Percentiles rank a stretch among this genome's conserved stretches.
These are phyloP conservation scores for Lophochroa leadbeateri DNA, from an alignment of 2,113 vertebrate genomes.

Conservation along the genomic window DNA sequence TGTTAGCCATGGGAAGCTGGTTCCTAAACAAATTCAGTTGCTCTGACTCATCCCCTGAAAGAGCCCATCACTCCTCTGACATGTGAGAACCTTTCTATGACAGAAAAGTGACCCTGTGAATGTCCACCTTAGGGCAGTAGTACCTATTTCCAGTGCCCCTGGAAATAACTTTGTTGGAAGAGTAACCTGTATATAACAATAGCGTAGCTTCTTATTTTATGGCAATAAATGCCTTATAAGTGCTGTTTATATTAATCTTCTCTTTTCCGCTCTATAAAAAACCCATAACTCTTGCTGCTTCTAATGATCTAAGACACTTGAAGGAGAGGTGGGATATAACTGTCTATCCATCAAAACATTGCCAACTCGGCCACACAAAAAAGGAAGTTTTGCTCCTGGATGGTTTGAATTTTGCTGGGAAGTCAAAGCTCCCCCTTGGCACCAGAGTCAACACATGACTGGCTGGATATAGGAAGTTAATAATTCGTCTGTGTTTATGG, in stretches of 20 bases:
- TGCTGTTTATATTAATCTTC: not conserved
- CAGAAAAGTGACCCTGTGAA: not conserved
- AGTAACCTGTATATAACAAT: not conserved
- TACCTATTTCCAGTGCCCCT: not conserved
- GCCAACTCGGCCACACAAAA: not conserved
- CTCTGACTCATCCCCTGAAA: not conserved
- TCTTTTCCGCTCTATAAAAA: not conserved
- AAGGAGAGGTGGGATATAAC: not conserved
- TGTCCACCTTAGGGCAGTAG: not conserved
- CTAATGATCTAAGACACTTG: not conserved
- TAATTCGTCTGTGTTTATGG: constrained; percentile 17
- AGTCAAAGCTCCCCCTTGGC: not conserved
- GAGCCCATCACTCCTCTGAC: not conserved
- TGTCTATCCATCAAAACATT: not conserved
- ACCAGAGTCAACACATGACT: not conserved
- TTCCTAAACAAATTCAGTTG: not conserved
- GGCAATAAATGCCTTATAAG: not conserved
- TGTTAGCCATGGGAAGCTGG: not conserved
- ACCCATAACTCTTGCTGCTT: not conserved
- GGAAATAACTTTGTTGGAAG: not conserved
- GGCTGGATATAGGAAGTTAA: constrained; percentile 33
- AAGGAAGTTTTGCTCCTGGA: not conserved
- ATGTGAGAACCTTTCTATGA: not conserved
- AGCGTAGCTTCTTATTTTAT: not conserved
- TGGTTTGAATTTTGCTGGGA: not conserved